Base-by-base conservation (phyloP, 2,113 vertebrate species). In the Terrapene triunguis region DNA sequence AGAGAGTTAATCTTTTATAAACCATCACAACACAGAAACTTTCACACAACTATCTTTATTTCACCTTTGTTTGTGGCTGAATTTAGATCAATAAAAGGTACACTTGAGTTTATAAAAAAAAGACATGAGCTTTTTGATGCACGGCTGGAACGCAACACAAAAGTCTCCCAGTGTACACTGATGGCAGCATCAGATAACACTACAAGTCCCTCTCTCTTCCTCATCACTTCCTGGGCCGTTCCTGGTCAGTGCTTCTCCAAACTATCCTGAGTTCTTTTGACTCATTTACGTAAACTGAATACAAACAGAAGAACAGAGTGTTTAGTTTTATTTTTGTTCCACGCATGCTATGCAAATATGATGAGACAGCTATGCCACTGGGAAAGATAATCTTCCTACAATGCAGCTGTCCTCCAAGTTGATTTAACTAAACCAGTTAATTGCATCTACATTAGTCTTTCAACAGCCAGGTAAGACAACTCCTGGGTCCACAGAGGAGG, bases 21-120 rank as follows among this genome's bases (percentile, higher is more conserved):
- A 98, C 48, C 95, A 98, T 85, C 96, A 98, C 93, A 94, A 95
- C 94, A 96, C 65, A 48, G 65, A 87, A 87, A 95, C 90, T 96
- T 97, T 97, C 97, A 97, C 80, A 97, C 24, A 93, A 95, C 96
- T 98, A 84, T 95, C 94, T 98, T 98, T 97, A 97, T 97, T 98
- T 98, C 87, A 92, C 83, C 96, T 97, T 96, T 91, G 95, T 93
- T 89, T 96, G 84, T 86, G 81, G 91, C 81, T 11, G 89, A 92
- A 94, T 57, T 96, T 94, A 97, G 96, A 96, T 80, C 95, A 93
- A 96, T 16, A 97, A 90, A 96, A 97, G 92, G 89, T 93, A 96
- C 91, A 96, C 89, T 76, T 90, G 93, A 90, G 85, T 74, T 51
- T 21, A 22, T 47, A 47, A 47, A 47, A 51, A 96, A 90, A 89